Conservation (phyloP, 2,797 vertebrate genomes). For the Microchirus variegatus region DNA sequence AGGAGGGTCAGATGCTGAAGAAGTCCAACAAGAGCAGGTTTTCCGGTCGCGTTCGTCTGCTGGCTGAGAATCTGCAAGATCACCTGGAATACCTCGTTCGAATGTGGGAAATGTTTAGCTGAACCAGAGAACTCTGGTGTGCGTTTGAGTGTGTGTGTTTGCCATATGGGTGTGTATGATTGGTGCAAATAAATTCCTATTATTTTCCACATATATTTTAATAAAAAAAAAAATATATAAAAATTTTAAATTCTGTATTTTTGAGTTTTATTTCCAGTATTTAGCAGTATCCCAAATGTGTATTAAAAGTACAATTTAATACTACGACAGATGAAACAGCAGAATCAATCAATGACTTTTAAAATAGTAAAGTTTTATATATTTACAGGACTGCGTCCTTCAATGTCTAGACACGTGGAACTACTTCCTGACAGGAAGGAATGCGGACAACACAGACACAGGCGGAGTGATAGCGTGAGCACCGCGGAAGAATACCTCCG, state of each 20-base stretch:
- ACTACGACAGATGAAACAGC: too few relatives aligned
- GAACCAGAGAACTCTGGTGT: slow-evolving; percentile 3
- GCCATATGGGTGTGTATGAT: background rate
- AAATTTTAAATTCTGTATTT: too few relatives aligned
- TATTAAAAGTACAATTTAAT: too few relatives aligned
- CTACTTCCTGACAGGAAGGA: background rate
- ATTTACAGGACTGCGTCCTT: too few relatives aligned
- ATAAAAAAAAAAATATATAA: too few relatives aligned
- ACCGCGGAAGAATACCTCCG: slow-evolving; percentile 67
- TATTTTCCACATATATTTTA: too few relatives aligned
- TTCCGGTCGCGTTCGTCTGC: slow-evolving; percentile 50
- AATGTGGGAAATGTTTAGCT: slow-evolving; percentile 60
- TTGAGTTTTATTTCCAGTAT: too few relatives aligned
- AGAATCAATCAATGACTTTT: too few relatives aligned
- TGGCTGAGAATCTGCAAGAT: slow-evolving; percentile 60
- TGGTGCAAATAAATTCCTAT: too few relatives aligned
- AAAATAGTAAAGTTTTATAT: too few relatives aligned
- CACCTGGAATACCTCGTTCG: slow-evolving; percentile 50
- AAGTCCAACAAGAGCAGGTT: slow-evolving; percentile 59
- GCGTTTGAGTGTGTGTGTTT: background rate
- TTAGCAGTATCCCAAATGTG: too few relatives aligned
- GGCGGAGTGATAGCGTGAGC: slow-evolving; percentile 59
- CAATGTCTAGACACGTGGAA: background rate
- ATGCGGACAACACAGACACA: slow-evolving; percentile 6
- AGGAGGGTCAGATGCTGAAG: slow-evolving; percentile 54